A percentile compares a stretch with the other conserved stretches of the same genome.
phyloP scores from a whole-genome alignment of 2,113 vertebrate genomes.

The Percopsis transmontana region DNA sequence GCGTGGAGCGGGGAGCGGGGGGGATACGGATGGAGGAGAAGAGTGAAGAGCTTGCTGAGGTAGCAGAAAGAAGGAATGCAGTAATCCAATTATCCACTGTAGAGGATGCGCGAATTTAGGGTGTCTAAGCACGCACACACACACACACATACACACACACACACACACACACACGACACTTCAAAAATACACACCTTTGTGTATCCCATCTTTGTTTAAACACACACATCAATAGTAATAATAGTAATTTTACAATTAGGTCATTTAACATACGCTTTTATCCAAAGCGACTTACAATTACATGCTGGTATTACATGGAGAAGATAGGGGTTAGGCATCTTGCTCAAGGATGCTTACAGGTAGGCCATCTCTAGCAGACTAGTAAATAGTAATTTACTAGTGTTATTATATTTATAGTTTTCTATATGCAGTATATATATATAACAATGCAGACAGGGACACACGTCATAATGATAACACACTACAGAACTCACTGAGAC shows the following conservation, averaged over 20 bases:
- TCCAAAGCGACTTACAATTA: no score
- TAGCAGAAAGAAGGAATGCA: conserved; percentile 73
- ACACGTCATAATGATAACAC: not conserved
- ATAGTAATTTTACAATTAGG: no score
- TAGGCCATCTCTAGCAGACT: no score
- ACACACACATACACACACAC: conserved; percentile 28
- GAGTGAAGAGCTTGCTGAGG: conserved; percentile 61
- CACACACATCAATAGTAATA: not conserved
- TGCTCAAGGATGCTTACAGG: no score
- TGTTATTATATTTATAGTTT: no score
- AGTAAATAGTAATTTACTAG: no score
- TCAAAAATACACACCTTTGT: not conserved
- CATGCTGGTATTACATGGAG: no score
- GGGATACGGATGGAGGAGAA: conserved; percentile 38
- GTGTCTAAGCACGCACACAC: conserved; percentile 30
- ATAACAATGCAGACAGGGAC: no score
- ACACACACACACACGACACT: not conserved
- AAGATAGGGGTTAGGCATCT: no score
- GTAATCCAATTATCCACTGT: conserved; percentile 72
- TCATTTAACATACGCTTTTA: no score
- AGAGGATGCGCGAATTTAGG: conserved; percentile 69
- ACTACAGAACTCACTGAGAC: conserved; percentile 6
- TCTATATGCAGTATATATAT: no score
- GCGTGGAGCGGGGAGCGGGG: not conserved
- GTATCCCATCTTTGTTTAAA: not conserved